Evolutionary conservation across 2,113 vertebrate species (phyloP).

Genomic region (Emydura subglobosa): DNA sequence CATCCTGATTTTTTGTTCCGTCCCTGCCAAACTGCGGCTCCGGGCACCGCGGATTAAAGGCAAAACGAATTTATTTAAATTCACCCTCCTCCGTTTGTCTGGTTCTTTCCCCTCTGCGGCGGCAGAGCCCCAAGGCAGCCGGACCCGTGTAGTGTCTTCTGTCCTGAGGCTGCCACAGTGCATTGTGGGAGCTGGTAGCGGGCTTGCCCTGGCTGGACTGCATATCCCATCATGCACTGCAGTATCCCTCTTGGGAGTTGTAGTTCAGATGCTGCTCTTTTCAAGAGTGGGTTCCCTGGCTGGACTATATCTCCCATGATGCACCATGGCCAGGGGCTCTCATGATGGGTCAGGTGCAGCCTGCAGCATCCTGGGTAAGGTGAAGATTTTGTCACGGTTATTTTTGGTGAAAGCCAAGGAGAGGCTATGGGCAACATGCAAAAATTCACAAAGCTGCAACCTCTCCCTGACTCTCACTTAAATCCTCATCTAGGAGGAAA

Average conservation of each 20-base stretch:
- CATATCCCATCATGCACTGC: neutral
- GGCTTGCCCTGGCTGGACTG: neutral
- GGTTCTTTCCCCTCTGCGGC: neutral
- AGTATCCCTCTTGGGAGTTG: neutral
- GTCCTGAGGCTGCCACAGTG: neutral
- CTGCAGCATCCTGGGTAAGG: too few species aligned
- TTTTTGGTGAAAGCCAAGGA: too few species aligned
- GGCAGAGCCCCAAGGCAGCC: neutral
- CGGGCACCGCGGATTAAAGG: neutral
- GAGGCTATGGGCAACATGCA: too few species aligned
- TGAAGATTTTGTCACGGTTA: too few species aligned
- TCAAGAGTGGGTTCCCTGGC: too few species aligned
- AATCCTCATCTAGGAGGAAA: too few species aligned
- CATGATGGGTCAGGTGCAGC: too few species aligned
- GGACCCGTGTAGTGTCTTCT: neutral
- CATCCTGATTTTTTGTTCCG: neutral
- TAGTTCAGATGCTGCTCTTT: too few species aligned
- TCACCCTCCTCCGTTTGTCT: neutral
- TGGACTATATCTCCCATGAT: too few species aligned
- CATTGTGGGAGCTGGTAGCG: neutral
- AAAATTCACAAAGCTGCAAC: too few species aligned
- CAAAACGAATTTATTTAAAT: slow-evolving; percentile 40
- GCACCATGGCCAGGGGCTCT: too few species aligned
- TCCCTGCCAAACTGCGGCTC: neutral
- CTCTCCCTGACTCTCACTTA: too few species aligned